phyloP scores from a whole-genome alignment of 2,113 vertebrate genomes.

The Ivindomyrus marchei region DNA sequence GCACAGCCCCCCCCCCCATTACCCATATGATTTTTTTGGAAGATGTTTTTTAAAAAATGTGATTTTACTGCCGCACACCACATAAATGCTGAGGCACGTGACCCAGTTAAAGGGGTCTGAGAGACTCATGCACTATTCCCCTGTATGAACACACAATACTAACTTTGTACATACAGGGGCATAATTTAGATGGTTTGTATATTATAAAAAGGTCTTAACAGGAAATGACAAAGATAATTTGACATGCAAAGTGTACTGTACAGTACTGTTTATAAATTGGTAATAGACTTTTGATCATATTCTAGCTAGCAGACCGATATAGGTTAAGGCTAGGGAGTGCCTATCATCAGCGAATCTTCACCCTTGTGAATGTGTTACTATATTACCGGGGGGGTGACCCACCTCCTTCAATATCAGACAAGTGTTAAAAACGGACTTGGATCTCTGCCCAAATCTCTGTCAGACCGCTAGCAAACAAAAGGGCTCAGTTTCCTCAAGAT shows the following conservation, averaged over 20 bases:
- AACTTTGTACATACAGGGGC: not conserved
- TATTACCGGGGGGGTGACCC: not conserved
- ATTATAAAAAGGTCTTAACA: not conserved
- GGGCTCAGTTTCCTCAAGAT: not conserved
- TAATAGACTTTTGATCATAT: not conserved
- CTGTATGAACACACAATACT: not conserved
- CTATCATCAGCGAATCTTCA: not conserved
- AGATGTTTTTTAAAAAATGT: too few species aligned
- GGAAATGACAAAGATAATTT: not conserved
- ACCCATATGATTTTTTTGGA: too few species aligned
- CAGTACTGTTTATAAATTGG: not conserved
- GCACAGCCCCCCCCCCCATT: too few species aligned
- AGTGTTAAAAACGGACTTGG: not conserved
- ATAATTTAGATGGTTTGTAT: not conserved
- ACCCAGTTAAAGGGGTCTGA: too few species aligned
- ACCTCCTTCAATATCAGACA: not conserved
- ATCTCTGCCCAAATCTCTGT: not conserved
- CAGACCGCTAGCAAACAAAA: constrained; percentile 37
- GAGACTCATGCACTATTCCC: too few species aligned
- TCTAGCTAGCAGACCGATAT: not conserved
- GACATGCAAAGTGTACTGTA: not conserved
- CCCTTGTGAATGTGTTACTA: not conserved
- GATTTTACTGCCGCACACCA: too few species aligned
- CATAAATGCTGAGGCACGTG: too few species aligned
- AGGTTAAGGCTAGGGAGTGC: not conserved